These are phyloP conservation scores for Actias luna DNA, from an alignment of 2,888 invertebrate genomes.

Conservation along the genomic window DNA sequence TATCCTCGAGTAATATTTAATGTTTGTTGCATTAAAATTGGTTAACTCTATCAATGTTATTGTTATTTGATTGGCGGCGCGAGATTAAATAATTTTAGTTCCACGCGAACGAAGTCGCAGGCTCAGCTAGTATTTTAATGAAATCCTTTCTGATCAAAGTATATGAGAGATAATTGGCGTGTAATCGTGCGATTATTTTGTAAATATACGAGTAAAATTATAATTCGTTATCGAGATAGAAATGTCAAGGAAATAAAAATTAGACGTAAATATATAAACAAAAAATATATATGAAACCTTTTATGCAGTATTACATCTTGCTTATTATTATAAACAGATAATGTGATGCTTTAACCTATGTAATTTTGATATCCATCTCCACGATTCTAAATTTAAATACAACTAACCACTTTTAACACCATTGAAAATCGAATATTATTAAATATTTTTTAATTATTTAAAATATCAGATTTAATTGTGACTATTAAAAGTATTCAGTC, in stretches of 20 bases:
- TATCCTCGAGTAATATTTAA: too few species aligned
- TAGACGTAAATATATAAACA: conserved; percentile 21
- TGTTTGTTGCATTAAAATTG: too few species aligned
- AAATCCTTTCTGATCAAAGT: background rate
- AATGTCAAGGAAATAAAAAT: conserved; percentile 52
- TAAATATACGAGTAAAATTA: conserved; percentile 13
- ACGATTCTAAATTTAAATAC: conserved; percentile 3
- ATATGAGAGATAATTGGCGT: background rate
- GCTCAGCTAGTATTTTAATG: background rate
- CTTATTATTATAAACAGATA: conserved; percentile 4
- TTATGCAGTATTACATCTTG: conserved; percentile 18
- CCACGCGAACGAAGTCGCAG: too few species aligned
- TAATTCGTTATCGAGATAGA: conserved; percentile 28
- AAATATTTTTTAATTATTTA: background rate
- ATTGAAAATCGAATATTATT: background rate
- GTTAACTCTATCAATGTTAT: too few species aligned
- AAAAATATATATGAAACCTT: conserved; percentile 19
- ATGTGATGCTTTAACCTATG: background rate
- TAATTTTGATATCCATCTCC: conserved; percentile 5
- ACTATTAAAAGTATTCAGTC: background rate
- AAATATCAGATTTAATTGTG: background rate
- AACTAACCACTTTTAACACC: background rate
- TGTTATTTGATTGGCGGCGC: too few species aligned
- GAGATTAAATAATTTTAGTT: too few species aligned
- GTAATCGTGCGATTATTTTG: background rate